Evolutionary conservation across 2,888 invertebrate genomes (phyloP).

Genomic region (Cryptocephalus primarius): DNA sequence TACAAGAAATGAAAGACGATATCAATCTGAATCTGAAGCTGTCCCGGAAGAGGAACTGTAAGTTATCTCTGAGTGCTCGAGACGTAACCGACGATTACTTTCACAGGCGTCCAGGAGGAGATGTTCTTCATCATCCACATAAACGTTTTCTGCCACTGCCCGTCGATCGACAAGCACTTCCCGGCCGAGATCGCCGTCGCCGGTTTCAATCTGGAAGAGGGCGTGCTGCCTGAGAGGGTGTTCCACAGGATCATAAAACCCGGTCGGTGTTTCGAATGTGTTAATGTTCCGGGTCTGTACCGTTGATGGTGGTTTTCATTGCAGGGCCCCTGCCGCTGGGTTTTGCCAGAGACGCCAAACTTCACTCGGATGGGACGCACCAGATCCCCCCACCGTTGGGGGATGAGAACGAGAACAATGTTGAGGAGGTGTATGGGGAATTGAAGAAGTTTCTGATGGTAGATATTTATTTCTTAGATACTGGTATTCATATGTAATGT

Average conservation of each 20-base stretch:
- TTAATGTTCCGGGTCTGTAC: neutral
- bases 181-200: constrained; percentile 23
- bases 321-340: constrained; percentile 33
- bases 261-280: constrained; percentile 15
- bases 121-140: constrained; percentile 22
- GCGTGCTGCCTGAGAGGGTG: constrained; percentile 18
- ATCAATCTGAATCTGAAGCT: constrained; percentile 10
- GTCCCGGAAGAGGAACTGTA: constrained; percentile 7
- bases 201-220: constrained; percentile 20
- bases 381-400: constrained; percentile 36
- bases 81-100: neutral
- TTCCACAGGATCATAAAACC: constrained; percentile 20
- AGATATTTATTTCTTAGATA: neutral
- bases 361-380: constrained; percentile 38
- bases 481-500: neutral
- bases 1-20: constrained; percentile 16
- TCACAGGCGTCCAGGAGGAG: constrained; percentile 14
- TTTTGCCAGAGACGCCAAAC: constrained; percentile 34
- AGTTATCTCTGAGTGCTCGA: neutral
- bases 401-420: constrained; percentile 26
- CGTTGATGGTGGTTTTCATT: neutral
- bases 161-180: constrained; percentile 9
- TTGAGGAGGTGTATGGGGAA: constrained; percentile 30
- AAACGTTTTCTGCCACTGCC: constrained; percentile 19
- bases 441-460: constrained; percentile 34